These are phyloP conservation scores for Formica aserva DNA, from an alignment of 2,888 invertebrate genomes.

Conservation along the genomic window DNA sequence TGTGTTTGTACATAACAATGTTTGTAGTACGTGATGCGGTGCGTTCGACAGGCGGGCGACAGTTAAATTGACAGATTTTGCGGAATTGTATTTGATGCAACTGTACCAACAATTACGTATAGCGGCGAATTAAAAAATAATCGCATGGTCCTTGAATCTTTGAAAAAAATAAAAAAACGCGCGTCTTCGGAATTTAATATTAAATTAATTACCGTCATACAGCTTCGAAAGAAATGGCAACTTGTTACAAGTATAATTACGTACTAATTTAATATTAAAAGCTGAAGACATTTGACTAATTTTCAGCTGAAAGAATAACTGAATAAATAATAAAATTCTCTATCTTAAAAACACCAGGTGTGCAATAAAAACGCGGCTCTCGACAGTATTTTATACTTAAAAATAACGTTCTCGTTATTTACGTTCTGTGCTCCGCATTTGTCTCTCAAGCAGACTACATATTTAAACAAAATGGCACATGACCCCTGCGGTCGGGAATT, in stretches of 20 bases:
- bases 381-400: neutral
- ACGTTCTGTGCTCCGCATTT: neutral
- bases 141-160: neutral
- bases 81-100: neutral
- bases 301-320: neutral
- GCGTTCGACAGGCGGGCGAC: slow-evolving; percentile 6
- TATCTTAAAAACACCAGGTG: neutral
- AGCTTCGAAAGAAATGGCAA: neutral
- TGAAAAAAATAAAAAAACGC: neutral
- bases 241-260: neutral
- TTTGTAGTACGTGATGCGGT: slow-evolving; percentile 13
- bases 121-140: neutral
- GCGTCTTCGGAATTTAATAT: neutral
- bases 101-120: neutral
- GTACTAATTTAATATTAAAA: neutral
- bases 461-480: neutral
- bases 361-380: neutral
- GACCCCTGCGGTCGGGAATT: neutral
- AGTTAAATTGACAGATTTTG: slow-evolving; percentile 13
- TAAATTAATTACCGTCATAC: neutral
- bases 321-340: neutral
- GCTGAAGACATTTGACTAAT: slow-evolving; percentile 1
- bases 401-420: slow-evolving; percentile 11
- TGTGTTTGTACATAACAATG: neutral
- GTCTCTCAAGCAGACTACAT: neutral